These are phyloP conservation scores for Todiramphus saurophagus DNA, from an alignment of 2,113 vertebrate species.

Conservation along the genomic window DNA sequence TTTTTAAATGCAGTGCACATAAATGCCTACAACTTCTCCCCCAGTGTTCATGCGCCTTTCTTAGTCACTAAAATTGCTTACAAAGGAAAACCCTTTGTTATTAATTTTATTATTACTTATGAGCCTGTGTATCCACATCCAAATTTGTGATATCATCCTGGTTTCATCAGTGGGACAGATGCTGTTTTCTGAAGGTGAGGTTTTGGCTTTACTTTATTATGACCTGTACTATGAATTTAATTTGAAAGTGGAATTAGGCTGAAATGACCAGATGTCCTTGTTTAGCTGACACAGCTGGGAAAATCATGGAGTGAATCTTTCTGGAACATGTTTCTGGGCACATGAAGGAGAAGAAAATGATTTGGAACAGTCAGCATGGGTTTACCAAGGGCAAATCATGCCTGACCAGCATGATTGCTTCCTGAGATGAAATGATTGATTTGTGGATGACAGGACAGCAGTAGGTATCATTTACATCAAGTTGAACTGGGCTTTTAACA, in stretches of 20 bases:
- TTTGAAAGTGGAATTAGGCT: slow-evolving; percentile 50
- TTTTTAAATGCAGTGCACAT: background rate
- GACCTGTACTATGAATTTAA: slow-evolving; percentile 3
- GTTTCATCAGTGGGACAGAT: background rate
- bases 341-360: slow-evolving; percentile 24
- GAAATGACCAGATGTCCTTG: slow-evolving; percentile 49
- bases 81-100: background rate
- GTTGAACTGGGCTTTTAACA: background rate
- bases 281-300: slow-evolving; percentile 55
- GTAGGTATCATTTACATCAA: background rate
- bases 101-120: background rate
- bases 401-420: slow-evolving; percentile 1
- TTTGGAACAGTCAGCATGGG: slow-evolving; percentile 32
- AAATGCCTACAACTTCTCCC: background rate
- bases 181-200: slow-evolving; percentile 31
- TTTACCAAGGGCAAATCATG: slow-evolving; percentile 51
- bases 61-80: background rate
- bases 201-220: background rate
- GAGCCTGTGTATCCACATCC: background rate
- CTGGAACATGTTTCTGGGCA: slow-evolving; percentile 30
- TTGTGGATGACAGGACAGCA: background rate
- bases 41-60: background rate
- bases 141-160: background rate
- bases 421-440: slow-evolving; percentile 34
- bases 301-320: slow-evolving; percentile 38